phyloP scores from a whole-genome alignment of 35 echinoderm and acorn worm species.

The Strongylocentrotus purpuratus region DNA sequence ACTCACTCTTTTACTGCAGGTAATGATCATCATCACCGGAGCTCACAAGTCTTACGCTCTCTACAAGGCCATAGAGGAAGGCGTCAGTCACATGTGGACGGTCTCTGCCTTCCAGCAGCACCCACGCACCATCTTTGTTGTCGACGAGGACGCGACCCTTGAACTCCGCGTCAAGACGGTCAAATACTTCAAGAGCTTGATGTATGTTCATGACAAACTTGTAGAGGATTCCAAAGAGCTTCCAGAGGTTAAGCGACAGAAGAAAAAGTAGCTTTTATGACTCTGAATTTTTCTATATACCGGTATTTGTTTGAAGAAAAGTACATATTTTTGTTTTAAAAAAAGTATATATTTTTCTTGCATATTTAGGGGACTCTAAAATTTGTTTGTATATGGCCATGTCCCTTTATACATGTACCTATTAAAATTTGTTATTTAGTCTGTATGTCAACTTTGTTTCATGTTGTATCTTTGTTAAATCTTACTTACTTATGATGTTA shows the following conservation, averaged over 20 bases:
- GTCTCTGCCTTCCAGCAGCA: slow-evolving; percentile 98
- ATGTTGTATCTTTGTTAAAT: too few relatives aligned
- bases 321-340: too few relatives aligned
- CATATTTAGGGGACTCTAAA: not conserved
- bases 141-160: slow-evolving; percentile 91
- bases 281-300: not conserved
- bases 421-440: not conserved
- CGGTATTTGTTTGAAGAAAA: not conserved
- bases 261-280: slow-evolving; percentile 24
- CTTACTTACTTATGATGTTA: too few relatives aligned
- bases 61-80: slow-evolving; percentile 98
- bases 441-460: not conserved
- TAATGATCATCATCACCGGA: slow-evolving; percentile 98
- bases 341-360: not conserved
- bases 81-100: slow-evolving; percentile 98
- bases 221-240: slow-evolving; percentile 53
- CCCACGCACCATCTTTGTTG: slow-evolving; percentile 77
- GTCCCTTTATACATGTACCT: not conserved
- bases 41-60: slow-evolving; percentile 93
- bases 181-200: slow-evolving; percentile 96
- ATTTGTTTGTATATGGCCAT: not conserved
- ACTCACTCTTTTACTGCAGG: slow-evolving; percentile 54
- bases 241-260: slow-evolving; percentile 31
- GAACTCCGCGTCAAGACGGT: slow-evolving; percentile 90
- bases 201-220: slow-evolving; percentile 95